Evolutionary conservation across 2,797 vertebrate species (phyloP), one percentile per base, ranked within the genome.

Genomic region (Enteromius thamalakanensis): DNA sequence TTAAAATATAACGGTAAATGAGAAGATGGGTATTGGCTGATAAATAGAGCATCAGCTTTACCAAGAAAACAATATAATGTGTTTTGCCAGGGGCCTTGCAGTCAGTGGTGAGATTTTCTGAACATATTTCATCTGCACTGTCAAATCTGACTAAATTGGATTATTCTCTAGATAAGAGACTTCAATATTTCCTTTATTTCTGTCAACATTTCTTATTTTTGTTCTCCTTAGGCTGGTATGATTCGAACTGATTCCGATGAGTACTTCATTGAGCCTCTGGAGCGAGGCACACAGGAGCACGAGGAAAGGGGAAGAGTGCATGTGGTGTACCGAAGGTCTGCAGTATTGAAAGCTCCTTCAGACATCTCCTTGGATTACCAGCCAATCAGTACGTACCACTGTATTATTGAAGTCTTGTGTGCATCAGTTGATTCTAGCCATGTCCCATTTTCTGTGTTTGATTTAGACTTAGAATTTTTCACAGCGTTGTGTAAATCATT

Each of bases 231-330:
- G 98, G 97, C 98, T 85, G 98, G 98, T 84, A 97, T 99, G 96
- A 99, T 99, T 89, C 96, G 96, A 85, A 97, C 96, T 0, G 94
- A 97, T 82, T 92, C 94, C 5, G 97, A 98, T 26, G 98, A 99
- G 76, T 99, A 97, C 93, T 98, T 99, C 92, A 99, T 99, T 45
- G 98, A 99, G 91, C 98, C 98, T 3, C 90, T 99, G 93, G 97
- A 98, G 90, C 95, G 93, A 91, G 98, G 97, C 3, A 95, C 96
- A 74, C 97, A 98, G 84, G 94, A 96, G 90, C 94, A 97, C 34
- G 97, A 99, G 92, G 96, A 97, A 79, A 93, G 91, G 69, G 98
- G 98, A 51, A 91, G 98, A 79, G 93, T 98, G 87, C 98, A 99
- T 55, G 93, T 98, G 91, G 96, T 99, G 55, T 99, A 99, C 93